These are phyloP conservation scores for western clawed frog (Xenopus tropicalis) DNA, from an alignment of 2,113 vertebrate genomes.

Conservation along the genomic window UCB_Xtro_10.0 CM004447.2:150971001-150971500, in stretches of 20 bases:
- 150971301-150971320: slow-evolving; percentile 15
- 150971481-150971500: no score
- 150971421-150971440: no score
- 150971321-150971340: slow-evolving; percentile 18
- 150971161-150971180: not conserved
- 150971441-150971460: no score
- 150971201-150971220: slow-evolving; percentile 21
- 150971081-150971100: no score
- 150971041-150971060: no score
- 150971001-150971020: no score
- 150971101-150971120: no score
- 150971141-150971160: no score
- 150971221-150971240: slow-evolving; percentile 1
- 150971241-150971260: not conserved
- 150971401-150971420: not conserved
- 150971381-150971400: slow-evolving; percentile 4
- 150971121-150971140: no score
- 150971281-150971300: not conserved
- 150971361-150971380: slow-evolving; percentile 22
- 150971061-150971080: no score
- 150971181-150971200: slow-evolving; percentile 7
- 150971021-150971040: no score
- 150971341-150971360: slow-evolving; percentile 3
- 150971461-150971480: no score
- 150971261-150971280: not conserved